A percentile compares a stretch with the other conserved stretches of the same genome.
Evolutionary conservation across 2,888 invertebrate genomes (phyloP).

Genomic region (Galerucella calmariensis): DNA sequence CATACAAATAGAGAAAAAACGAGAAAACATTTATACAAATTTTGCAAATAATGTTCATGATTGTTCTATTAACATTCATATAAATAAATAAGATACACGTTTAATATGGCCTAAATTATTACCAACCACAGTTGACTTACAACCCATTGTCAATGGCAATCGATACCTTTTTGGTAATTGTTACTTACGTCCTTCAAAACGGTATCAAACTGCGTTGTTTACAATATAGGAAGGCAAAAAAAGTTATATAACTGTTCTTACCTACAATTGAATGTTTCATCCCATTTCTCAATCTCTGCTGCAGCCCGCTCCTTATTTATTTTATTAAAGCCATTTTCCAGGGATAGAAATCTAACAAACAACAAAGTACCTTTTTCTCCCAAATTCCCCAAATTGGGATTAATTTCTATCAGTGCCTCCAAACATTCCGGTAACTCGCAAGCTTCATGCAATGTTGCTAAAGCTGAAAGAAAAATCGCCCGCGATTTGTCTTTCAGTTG

Average conservation of each 20-base stretch:
- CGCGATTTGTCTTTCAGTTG: constrained; percentile 85
- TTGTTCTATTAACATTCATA: no score
- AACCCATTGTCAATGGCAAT: no score
- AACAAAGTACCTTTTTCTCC: constrained; percentile 80
- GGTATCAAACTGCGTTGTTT: no score
- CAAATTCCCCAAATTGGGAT: constrained; percentile 75
- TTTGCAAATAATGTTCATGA: no score
- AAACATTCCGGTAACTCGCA: constrained; percentile 85
- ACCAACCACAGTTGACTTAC: no score
- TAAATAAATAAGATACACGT: no score
- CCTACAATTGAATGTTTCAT: constrained; percentile 77
- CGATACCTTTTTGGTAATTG: no score
- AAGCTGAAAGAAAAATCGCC: constrained; percentile 81
- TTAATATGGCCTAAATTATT: no score
- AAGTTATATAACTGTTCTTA: constrained; percentile 65
- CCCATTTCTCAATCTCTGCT: constrained; percentile 84
- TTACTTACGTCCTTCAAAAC: no score
- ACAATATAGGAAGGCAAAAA: not conserved
- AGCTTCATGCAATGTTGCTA: constrained; percentile 91
- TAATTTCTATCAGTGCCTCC: constrained; percentile 79
- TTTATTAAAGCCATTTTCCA: constrained; percentile 76
- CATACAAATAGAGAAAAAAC: no score
- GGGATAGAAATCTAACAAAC: constrained; percentile 80
- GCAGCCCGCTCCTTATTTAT: constrained; percentile 69
- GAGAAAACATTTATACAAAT: no score